Percentiles rank a stretch among this genome's conserved stretches.
Conservation (phyloP, 2,113 vertebrate genomes). For the Pterocles burchelli region DNA sequence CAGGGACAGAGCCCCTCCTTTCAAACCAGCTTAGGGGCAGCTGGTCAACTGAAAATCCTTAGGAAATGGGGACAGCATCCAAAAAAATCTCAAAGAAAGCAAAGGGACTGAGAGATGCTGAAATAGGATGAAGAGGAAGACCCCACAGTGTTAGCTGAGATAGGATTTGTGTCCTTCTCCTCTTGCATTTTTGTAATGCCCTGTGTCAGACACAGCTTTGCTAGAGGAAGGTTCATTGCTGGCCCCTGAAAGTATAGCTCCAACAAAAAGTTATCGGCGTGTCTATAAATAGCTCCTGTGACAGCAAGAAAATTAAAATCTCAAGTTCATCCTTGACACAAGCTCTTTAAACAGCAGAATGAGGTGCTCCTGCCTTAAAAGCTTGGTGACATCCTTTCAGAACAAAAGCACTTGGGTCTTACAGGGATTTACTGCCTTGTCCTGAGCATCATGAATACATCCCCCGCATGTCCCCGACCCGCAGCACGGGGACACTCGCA, state of each 20-base stretch:
- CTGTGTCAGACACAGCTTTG: background rate
- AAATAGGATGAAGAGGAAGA: background rate
- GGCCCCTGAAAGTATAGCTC: background rate
- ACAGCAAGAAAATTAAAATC: slow-evolving; percentile 24
- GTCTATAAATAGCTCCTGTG: slow-evolving; percentile 21
- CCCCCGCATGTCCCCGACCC: accelerated
- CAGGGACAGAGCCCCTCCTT: background rate
- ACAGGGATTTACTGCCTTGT: background rate
- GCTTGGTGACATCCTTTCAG: background rate
- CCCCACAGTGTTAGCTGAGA: background rate
- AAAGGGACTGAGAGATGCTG: background rate
- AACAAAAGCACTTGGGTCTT: background rate
- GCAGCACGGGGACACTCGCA: accelerated
- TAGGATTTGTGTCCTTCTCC: background rate
- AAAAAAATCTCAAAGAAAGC: background rate
- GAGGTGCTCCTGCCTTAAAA: background rate
- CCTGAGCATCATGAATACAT: background rate
- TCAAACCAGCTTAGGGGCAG: background rate
- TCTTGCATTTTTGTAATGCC: accelerated
- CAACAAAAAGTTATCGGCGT: background rate
- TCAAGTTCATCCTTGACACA: background rate
- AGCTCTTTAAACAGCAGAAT: background rate
- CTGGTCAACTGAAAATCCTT: background rate
- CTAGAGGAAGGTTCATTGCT: background rate
- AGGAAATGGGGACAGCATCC: background rate